Evolutionary conservation across 2,797 vertebrate genomes (phyloP).

Genomic region (Alexandromys oeconomus): DNA sequence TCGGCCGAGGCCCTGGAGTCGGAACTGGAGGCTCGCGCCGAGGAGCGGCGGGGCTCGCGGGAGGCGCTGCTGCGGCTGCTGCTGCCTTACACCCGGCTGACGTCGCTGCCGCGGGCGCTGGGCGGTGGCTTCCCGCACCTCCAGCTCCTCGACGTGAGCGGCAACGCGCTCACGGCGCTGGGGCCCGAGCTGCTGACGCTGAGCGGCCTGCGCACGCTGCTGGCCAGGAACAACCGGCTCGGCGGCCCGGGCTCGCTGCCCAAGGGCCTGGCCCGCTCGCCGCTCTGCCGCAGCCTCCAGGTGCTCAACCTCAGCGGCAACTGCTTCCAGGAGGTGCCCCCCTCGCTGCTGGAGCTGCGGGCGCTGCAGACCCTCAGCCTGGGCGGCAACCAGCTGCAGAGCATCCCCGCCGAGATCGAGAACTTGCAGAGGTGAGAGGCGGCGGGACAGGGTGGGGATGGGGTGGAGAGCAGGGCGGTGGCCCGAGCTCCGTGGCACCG

Average conservation of each 20-base stretch:
- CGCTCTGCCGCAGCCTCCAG: slow-evolving; percentile 93
- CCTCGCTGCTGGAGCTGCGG: slow-evolving; percentile 91
- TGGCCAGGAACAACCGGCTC: slow-evolving; percentile 98
- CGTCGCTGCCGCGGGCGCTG: slow-evolving; percentile 89
- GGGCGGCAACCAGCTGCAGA: slow-evolving; percentile 95
- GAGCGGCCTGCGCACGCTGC: slow-evolving; percentile 91
- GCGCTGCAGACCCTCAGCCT: slow-evolving; percentile 95
- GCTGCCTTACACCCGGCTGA: slow-evolving; percentile 91
- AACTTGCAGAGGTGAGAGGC: slow-evolving; percentile 92
- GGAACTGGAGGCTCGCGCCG: slow-evolving; percentile 86
- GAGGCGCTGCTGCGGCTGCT: slow-evolving; percentile 91
- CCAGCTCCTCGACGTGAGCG: slow-evolving; percentile 95
- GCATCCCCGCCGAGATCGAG: slow-evolving; percentile 95
- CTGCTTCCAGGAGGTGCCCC: slow-evolving; percentile 94
- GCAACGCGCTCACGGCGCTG: slow-evolving; percentile 91
- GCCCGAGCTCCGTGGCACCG: not conserved
- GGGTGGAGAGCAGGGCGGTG: not conserved
- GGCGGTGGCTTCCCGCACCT: slow-evolving; percentile 91
- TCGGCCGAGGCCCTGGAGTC: slow-evolving; percentile 85
- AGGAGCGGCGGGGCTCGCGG: slow-evolving; percentile 86
- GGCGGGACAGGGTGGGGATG: not conserved
- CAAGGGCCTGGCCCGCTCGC: slow-evolving; percentile 89
- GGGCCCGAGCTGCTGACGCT: slow-evolving; percentile 92
- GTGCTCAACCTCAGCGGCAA: slow-evolving; percentile 97
- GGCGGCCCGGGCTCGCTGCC: slow-evolving; percentile 93